These are phyloP conservation scores for Naja naja DNA, from an alignment of 2,113 vertebrate species.

Conservation along the genomic window DNA sequence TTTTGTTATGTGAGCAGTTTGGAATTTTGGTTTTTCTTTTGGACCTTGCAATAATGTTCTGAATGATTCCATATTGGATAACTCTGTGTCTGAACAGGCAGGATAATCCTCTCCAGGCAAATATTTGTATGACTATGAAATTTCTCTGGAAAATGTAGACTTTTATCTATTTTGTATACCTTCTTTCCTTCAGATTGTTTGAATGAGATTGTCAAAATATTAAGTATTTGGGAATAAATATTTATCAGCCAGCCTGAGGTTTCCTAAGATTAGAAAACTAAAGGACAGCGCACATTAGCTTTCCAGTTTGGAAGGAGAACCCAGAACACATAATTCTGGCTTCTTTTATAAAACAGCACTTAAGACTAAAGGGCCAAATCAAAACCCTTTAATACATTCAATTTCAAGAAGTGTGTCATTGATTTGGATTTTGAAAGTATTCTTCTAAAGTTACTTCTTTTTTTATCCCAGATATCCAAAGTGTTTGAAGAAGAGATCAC, in stretches of 20 bases:
- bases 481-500: slow-evolving; percentile 46
- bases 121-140: not conserved
- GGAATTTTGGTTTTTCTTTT: not conserved
- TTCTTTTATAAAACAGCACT: not conserved
- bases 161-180: not conserved
- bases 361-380: not conserved
- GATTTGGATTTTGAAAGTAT: not conserved
- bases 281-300: not conserved
- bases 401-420: not conserved
- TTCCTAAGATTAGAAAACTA: not conserved
- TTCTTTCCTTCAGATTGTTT: not conserved
- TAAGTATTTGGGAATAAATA: not conserved
- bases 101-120: not conserved
- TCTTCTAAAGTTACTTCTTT: not conserved
- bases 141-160: not conserved
- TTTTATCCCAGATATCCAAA: slow-evolving; percentile 28
- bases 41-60: not conserved
- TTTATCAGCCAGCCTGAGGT: not conserved
- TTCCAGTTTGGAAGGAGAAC: not conserved
- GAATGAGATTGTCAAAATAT: not conserved
- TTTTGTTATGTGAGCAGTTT: not conserved
- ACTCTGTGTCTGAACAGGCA: not conserved
- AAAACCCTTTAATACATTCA: not conserved
- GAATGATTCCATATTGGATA: not conserved
- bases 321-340: not conserved